phyloP scores from a whole-genome alignment of 2,797 vertebrate genomes.

The Myiotriccus ornatus region DNA sequence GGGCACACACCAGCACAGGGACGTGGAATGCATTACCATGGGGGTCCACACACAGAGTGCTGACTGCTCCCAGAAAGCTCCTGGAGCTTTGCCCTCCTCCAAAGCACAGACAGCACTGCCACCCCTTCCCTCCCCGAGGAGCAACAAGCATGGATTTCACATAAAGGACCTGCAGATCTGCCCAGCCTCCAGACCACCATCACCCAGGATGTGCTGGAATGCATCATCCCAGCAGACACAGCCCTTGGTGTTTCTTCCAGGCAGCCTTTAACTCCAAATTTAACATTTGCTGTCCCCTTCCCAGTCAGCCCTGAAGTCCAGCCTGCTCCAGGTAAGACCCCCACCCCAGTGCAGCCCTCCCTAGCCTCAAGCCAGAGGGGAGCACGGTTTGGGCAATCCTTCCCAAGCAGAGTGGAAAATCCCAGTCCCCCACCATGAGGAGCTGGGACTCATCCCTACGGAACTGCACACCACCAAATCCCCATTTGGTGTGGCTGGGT shows the following conservation, averaged over 20 bases:
- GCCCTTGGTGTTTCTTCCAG: background rate
- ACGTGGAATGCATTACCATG: background rate
- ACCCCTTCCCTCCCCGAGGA: background rate
- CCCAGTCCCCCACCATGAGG: rapidly evolving
- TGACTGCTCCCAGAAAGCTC: background rate
- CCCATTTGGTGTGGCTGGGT: rapidly evolving
- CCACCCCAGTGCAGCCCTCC: background rate
- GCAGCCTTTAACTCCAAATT: background rate
- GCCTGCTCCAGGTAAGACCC: rapidly evolving
- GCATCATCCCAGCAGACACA: background rate
- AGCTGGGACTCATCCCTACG: background rate
- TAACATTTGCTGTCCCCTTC: background rate
- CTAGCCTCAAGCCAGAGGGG: background rate
- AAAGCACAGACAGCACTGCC: rapidly evolving
- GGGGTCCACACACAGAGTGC: background rate
- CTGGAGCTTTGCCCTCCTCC: background rate
- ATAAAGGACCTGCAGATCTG: background rate
- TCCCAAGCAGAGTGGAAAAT: background rate
- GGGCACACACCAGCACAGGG: background rate
- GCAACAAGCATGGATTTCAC: rapidly evolving
- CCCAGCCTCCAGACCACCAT: background rate
- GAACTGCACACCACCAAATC: background rate
- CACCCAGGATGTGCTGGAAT: background rate
- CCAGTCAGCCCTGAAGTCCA: background rate
- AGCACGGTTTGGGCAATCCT: background rate